These are phyloP conservation scores for Hyppa rectilinea DNA, from an alignment of 2,888 invertebrate species.

Conservation along the genomic window DNA sequence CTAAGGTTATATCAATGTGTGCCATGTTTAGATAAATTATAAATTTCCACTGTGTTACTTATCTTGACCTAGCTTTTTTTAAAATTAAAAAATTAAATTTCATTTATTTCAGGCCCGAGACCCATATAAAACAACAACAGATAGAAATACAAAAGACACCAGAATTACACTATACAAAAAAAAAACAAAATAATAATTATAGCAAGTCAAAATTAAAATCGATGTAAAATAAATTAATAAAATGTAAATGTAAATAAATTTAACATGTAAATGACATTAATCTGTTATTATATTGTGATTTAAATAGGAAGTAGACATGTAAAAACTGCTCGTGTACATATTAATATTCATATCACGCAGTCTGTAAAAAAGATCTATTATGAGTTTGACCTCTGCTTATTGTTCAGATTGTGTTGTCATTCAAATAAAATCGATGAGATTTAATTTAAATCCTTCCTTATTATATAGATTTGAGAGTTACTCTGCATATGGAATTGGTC, in stretches of 20 bases:
- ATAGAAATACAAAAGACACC: no score
- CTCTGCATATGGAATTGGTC: neutral
- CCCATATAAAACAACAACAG: no score
- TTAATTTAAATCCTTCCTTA: slow-evolving; percentile 43
- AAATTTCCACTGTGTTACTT: slow-evolving; percentile 45
- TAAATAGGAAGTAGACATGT: slow-evolving; percentile 18
- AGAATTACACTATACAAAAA: no score
- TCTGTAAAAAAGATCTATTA: slow-evolving; percentile 31
- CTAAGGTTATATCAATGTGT: slow-evolving; percentile 22
- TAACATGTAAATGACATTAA: slow-evolving; percentile 1
- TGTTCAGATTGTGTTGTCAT: slow-evolving; percentile 5
- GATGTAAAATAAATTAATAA: no score
- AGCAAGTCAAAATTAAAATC: no score
- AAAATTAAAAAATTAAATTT: no score
- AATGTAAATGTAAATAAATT: no score
- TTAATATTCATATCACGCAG: slow-evolving; percentile 33
- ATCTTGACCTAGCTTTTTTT: slow-evolving; percentile 35
- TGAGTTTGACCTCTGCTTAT: slow-evolving; percentile 41
- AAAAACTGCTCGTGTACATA: neutral
- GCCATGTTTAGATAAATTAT: slow-evolving; percentile 52
- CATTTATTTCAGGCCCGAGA: no score
- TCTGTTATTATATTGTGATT: slow-evolving; percentile 11
- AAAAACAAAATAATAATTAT: no score
- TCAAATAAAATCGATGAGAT: slow-evolving; percentile 24
- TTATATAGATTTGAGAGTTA: neutral